These are phyloP conservation scores for Pangasius mekongensis DNA, from an alignment of 2,797 vertebrate genomes.

Conservation along the genomic window DNA sequence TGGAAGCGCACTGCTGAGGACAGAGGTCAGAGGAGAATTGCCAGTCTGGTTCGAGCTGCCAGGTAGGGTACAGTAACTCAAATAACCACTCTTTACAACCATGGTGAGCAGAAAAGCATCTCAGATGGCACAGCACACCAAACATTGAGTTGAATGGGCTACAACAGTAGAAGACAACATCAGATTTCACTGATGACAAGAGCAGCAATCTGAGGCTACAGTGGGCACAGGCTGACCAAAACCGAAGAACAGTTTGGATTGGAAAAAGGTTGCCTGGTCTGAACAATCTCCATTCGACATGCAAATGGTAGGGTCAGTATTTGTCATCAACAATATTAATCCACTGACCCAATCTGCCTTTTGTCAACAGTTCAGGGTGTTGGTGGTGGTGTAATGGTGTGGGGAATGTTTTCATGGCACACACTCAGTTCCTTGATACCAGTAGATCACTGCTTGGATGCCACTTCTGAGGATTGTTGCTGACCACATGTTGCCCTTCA, in stretches of 20 bases:
- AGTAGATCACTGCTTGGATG: neutral
- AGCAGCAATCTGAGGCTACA: neutral
- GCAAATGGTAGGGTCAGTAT: neutral
- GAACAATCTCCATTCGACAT: neutral
- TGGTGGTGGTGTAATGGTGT: neutral
- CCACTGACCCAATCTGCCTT: neutral
- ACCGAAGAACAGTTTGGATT: neutral
- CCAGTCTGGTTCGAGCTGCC: neutral
- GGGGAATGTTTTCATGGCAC: neutral
- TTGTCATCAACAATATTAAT: neutral
- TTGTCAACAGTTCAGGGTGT: neutral
- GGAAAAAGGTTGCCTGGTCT: neutral
- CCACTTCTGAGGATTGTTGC: neutral
- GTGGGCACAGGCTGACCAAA: neutral
- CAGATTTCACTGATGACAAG: neutral
- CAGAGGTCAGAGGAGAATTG: neutral
- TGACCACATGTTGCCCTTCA: neutral
- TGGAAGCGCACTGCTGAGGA: neutral
- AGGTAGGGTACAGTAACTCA: neutral
- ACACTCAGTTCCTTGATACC: neutral
- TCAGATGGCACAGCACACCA: neutral
- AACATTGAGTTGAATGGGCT: neutral
- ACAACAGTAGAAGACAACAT: neutral
- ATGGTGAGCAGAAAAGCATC: neutral
- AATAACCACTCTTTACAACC: neutral